These are phyloP conservation scores for Himalopsyche anomala DNA, from an alignment of 2,888 invertebrate genomes.

Conservation along the genomic window DNA sequence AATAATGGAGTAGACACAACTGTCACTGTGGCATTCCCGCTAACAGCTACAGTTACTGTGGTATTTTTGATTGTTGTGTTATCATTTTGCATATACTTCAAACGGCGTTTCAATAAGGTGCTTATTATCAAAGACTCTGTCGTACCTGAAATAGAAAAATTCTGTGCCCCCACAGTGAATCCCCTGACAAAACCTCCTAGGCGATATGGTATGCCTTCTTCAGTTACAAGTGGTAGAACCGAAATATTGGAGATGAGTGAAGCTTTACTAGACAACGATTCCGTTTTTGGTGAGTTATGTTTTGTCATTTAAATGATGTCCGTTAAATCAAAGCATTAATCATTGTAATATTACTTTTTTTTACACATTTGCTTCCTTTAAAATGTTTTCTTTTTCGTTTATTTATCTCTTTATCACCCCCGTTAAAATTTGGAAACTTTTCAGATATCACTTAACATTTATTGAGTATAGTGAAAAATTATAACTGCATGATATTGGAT, in stretches of 20 bases:
- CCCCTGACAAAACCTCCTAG: constrained; percentile 90
- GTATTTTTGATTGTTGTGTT: constrained; percentile 75
- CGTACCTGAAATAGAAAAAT: constrained; percentile 90
- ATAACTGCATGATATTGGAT: no score
- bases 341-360: no score
- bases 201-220: constrained; percentile 84
- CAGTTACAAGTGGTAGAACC: constrained; percentile 84
- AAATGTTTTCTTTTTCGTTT: no score
- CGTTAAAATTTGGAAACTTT: no score
- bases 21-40: constrained; percentile 76
- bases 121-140: constrained; percentile 86
- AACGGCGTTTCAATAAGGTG: constrained; percentile 77
- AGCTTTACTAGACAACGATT: constrained; percentile 88
- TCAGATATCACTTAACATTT: no score
- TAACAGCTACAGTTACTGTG: constrained; percentile 74
- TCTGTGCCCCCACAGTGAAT: constrained; percentile 88
- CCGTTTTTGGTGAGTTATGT: constrained; percentile 82
- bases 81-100: constrained; percentile 79
- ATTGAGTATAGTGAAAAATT: no score
- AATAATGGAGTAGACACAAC: constrained; percentile 76
- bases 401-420: no score
- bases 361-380: no score
- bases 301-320: constrained; percentile 51
- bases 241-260: constrained; percentile 90
- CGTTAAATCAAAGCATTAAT: background rate